Evolutionary conservation across 2,113 vertebrate genomes (phyloP).

Genomic region (Pycnonotus jocosus): DNA sequence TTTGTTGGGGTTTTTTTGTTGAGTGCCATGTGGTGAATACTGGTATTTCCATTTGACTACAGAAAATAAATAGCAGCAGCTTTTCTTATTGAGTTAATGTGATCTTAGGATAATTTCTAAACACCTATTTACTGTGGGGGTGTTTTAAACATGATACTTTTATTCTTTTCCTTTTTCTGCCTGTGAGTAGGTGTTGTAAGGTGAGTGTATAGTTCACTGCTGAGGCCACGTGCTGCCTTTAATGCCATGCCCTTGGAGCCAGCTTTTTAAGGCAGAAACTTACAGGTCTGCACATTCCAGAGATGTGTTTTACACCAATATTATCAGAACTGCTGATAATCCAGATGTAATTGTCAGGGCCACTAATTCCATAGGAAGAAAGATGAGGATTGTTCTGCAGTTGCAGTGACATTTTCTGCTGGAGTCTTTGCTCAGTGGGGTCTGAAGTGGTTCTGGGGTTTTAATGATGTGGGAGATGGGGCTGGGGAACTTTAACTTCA

Average conservation of each 20-base stretch:
- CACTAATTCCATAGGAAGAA: neutral
- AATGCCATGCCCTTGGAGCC: neutral
- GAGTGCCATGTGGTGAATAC: neutral
- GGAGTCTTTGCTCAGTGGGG: neutral
- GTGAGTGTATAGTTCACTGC: neutral
- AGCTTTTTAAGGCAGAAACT: neutral
- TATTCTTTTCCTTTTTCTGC: neutral
- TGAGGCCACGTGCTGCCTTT: rapidly evolving
- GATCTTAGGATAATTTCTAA: neutral
- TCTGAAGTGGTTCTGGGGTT: neutral
- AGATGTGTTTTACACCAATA: neutral
- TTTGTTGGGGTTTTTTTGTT: neutral
- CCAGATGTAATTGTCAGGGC: neutral
- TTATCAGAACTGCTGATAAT: neutral
- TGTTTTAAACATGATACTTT: neutral
- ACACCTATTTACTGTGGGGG: neutral
- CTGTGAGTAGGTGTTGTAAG: neutral
- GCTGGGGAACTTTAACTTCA: neutral
- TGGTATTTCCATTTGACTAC: neutral
- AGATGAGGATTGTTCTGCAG: neutral
- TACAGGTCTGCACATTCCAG: rapidly evolving
- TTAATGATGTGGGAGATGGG: neutral
- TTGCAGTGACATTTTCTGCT: neutral
- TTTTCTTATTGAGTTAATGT: neutral
- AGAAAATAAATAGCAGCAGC: neutral